Evolutionary conservation across 2,888 invertebrate genomes (phyloP).

Genomic region (Cryptosula pallasiana): DNA sequence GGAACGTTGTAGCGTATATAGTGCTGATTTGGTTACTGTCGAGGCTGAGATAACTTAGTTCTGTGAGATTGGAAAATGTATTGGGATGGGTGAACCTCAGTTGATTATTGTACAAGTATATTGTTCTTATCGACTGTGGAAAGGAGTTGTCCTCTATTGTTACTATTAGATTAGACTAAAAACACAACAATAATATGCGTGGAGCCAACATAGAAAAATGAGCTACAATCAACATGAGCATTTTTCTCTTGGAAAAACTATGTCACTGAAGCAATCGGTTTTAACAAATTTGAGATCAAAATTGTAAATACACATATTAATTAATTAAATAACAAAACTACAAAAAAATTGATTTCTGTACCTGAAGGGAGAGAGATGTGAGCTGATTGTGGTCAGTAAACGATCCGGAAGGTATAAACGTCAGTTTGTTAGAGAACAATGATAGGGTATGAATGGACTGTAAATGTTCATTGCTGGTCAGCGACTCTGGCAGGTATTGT

Average conservation of each 20-base stretch:
- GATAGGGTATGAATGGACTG: not conserved
- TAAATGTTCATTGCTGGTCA: slow-evolving; percentile 19
- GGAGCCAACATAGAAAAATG: no score
- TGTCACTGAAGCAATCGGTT: no score
- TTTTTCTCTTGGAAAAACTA: no score
- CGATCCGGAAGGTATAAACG: not conserved
- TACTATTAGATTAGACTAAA: slow-evolving; percentile 26
- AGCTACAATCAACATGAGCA: no score
- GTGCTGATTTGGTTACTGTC: slow-evolving; percentile 34
- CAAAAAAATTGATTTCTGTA: no score
- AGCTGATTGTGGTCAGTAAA: not conserved
- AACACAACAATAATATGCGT: no score
- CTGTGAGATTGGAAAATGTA: slow-evolving; percentile 33
- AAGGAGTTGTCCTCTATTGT: slow-evolving; percentile 27
- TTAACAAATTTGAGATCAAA: no score
- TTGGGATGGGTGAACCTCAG: slow-evolving; percentile 36
- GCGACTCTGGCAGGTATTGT: slow-evolving; percentile 25
- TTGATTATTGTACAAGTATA: slow-evolving; percentile 32
- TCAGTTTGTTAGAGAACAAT: not conserved
- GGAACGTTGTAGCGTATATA: slow-evolving; percentile 36
- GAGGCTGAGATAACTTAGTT: slow-evolving; percentile 30
- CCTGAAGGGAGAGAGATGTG: not conserved
- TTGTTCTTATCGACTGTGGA: slow-evolving; percentile 10
- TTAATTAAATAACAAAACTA: no score
- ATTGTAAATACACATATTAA: no score